Evolutionary conservation across 2,113 vertebrate species (phyloP), one percentile per base, ranked within the genome.

Genomic region (Scomber scombrus): DNA sequence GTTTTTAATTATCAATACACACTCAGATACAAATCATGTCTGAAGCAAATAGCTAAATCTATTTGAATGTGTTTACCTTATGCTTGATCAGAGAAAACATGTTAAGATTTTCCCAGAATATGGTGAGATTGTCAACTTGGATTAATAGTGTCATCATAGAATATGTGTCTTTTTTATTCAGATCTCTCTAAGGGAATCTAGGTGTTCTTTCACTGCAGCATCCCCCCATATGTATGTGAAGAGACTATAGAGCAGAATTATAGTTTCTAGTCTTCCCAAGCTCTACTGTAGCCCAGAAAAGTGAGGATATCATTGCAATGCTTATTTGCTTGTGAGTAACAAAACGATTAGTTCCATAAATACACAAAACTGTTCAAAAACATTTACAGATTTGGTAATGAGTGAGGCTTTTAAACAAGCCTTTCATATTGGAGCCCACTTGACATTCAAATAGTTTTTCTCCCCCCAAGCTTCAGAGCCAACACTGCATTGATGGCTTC

Each of bases 141-240:
- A 85, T 89, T 86, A 88, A 87, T 81, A 47, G 67, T 87, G 72
- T 83, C 82, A 72, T 89, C 49, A 81, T 61, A 71, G 23, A 62
- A 74, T 85, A 31, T 68, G 16, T 72, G 13, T 86, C 23, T 26
- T 64, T 72, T 78, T 64, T 57, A 51, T 81, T 75, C 54, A 51
- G 57, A 26, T 77, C 26, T 84, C 71, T 90, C 77, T 31, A 16
- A 81, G 85, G 82, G 75, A 82, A 82, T 83, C 81, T 66, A 57
- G 63, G 62, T 49, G 50, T 65, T 67, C 21, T 56, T 71, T 54
- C 61, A 61, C 54, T 69, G 78, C 63, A 68, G 66, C 66, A 61
- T 84, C 52, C 57, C 13, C 63, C 19, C 51, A 10, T 7, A 31
- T 34, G 60, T 83, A 76, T 34, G 46, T 89, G 85, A 57, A 46